These are phyloP conservation scores for Aculops lycopersici DNA, from an alignment of 1,140 invertebrate species.

Conservation along the genomic window DNA sequence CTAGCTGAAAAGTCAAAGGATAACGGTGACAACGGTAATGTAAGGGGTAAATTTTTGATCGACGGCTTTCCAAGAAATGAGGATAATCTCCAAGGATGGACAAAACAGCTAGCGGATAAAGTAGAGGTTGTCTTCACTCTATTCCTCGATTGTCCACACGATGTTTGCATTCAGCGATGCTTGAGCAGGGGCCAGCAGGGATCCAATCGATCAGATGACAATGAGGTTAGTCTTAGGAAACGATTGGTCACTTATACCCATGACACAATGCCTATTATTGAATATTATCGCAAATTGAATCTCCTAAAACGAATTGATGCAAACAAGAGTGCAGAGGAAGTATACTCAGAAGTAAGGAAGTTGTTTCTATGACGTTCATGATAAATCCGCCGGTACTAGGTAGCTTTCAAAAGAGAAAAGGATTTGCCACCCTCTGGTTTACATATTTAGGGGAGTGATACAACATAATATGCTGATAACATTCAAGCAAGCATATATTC, in stretches of 20 bases:
- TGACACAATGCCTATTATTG: slow-evolving; percentile 71
- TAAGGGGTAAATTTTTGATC: slow-evolving; percentile 50
- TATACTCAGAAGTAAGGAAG: slow-evolving; percentile 3
- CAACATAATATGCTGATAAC: too few species aligned
- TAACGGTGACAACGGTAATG: slow-evolving; percentile 27
- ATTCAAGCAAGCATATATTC: too few species aligned
- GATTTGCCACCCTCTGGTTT: too few species aligned
- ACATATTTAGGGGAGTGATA: too few species aligned
- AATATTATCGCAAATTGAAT: slow-evolving; percentile 36
- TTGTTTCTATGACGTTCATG: slow-evolving; percentile 2
- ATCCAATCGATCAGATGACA: slow-evolving; percentile 77
- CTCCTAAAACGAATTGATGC: slow-evolving; percentile 48
- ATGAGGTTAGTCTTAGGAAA: slow-evolving; percentile 56
- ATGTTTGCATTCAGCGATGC: slow-evolving; percentile 52
- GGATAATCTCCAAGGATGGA: slow-evolving; percentile 88
- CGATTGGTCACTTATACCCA: slow-evolving; percentile 44
- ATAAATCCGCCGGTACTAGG: too few species aligned
- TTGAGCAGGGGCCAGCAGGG: slow-evolving; percentile 47
- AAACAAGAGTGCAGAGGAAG: slow-evolving; percentile 10
- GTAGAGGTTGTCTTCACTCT: slow-evolving; percentile 55
- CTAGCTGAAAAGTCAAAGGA: slow-evolving; percentile 16
- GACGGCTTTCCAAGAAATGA: slow-evolving; percentile 95
- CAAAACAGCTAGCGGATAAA: slow-evolving; percentile 45
- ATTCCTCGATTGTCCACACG: slow-evolving; percentile 59
- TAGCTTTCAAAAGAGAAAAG: too few species aligned